phyloP scores from a whole-genome alignment of 2,113 vertebrate species.

The Illadopsis cleaveri region DNA sequence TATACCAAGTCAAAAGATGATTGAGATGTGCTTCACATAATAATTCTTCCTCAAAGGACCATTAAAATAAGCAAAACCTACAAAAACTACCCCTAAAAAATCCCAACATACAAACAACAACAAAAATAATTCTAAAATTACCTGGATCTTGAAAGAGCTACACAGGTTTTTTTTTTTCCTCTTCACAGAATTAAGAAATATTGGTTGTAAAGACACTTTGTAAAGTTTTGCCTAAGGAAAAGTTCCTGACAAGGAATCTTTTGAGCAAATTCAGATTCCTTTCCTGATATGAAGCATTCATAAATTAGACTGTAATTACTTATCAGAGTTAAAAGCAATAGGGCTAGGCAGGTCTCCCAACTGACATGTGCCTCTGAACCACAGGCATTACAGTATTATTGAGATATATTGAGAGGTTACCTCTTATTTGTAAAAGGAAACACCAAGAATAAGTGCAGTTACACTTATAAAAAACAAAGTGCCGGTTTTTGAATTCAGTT shows the following conservation, averaged over 20 bases:
- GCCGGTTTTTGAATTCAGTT: too few relatives aligned
- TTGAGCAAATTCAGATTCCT: background rate
- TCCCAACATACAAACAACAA: background rate
- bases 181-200: background rate
- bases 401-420: background rate
- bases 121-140: background rate
- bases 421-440: background rate
- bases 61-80: background rate
- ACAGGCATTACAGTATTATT: background rate
- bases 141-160: background rate
- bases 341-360: background rate
- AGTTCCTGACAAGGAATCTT: background rate
- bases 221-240: background rate
- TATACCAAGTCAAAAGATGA: background rate
- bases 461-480: background rate
- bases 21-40: background rate
- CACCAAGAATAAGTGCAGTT: background rate
- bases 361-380: background rate
- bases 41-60: background rate
- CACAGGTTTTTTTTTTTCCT: background rate
- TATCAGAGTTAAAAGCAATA: background rate
- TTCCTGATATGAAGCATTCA: background rate
- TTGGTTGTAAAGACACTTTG: background rate
- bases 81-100: background rate
- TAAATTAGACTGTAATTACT: background rate